Conservation (phyloP, 2,888 invertebrate species). For the Nymphalis c-album region DNA sequence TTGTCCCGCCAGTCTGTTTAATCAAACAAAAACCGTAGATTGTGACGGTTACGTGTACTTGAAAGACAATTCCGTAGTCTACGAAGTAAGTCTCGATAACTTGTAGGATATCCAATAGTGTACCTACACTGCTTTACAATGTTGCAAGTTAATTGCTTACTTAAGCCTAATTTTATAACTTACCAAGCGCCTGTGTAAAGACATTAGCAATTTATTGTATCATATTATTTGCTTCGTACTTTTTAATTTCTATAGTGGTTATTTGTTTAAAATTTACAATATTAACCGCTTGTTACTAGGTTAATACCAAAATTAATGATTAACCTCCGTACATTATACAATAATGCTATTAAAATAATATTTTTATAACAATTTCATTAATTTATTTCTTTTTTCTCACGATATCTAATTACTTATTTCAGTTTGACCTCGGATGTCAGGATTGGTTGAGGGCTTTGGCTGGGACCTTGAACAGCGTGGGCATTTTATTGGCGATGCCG, state of each 20-base stretch:
- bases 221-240: background rate
- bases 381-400: background rate
- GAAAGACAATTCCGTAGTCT: constrained; percentile 46
- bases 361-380: too few species aligned
- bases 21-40: constrained; percentile 23
- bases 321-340: too few species aligned
- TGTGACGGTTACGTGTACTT: constrained; percentile 45
- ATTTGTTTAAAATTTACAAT: too few species aligned
- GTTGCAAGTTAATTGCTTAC: too few species aligned
- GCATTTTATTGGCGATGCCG: constrained; percentile 84
- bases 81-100: constrained; percentile 43
- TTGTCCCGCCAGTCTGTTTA: constrained; percentile 57
- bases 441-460: constrained; percentile 84
- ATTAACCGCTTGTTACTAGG: too few species aligned
- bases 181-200: background rate
- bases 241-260: background rate
- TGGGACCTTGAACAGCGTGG: constrained; percentile 84
- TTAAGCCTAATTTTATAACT: background rate
- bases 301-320: too few species aligned
- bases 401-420: constrained; percentile 10
- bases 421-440: constrained; percentile 82
- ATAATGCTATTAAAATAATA: too few species aligned
- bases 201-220: background rate
- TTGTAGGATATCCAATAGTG: too few species aligned
- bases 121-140: too few species aligned